Conservation (phyloP, 2,797 vertebrate species). For the Hyperoplus lanceolatus region DNA sequence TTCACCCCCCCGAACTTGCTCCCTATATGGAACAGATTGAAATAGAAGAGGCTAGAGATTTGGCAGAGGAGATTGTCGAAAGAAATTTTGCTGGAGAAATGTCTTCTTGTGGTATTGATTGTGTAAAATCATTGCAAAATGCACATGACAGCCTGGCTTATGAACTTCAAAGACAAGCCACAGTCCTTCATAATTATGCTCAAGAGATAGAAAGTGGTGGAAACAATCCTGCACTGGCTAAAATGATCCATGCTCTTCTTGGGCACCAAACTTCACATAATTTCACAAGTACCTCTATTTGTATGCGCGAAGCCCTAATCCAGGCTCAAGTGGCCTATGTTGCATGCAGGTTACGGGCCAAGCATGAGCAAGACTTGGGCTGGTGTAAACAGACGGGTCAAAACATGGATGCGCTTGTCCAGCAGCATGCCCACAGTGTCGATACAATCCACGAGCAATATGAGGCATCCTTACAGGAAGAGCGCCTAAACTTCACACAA, state of each 20-base stretch:
- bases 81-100: slow-evolving; percentile 74
- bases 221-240: slow-evolving; percentile 85
- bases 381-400: slow-evolving; percentile 87
- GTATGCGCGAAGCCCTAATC: slow-evolving; percentile 92
- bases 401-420: slow-evolving; percentile 86
- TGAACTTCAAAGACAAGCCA: slow-evolving; percentile 91
- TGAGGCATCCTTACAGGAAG: slow-evolving; percentile 87
- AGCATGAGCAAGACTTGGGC: slow-evolving; percentile 88
- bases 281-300: slow-evolving; percentile 84
- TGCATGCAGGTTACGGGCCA: slow-evolving; percentile 88
- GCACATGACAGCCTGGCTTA: slow-evolving; percentile 87
- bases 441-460: slow-evolving; percentile 89
- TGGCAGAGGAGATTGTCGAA: slow-evolving; percentile 81
- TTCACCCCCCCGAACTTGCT: slow-evolving; percentile 78
- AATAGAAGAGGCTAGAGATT: slow-evolving; percentile 76
- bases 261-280: slow-evolving; percentile 78
- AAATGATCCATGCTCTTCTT: slow-evolving; percentile 83
- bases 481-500: slow-evolving; percentile 86
- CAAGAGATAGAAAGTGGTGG: slow-evolving; percentile 85
- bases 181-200: slow-evolving; percentile 87
- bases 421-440: slow-evolving; percentile 86
- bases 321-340: slow-evolving; percentile 95
- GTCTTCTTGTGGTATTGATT: slow-evolving; percentile 69
- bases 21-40: slow-evolving; percentile 83
- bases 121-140: slow-evolving; percentile 81